Base-by-base conservation (phyloP, 2,888 invertebrate species). In the Argyresthia albistria region DNA sequence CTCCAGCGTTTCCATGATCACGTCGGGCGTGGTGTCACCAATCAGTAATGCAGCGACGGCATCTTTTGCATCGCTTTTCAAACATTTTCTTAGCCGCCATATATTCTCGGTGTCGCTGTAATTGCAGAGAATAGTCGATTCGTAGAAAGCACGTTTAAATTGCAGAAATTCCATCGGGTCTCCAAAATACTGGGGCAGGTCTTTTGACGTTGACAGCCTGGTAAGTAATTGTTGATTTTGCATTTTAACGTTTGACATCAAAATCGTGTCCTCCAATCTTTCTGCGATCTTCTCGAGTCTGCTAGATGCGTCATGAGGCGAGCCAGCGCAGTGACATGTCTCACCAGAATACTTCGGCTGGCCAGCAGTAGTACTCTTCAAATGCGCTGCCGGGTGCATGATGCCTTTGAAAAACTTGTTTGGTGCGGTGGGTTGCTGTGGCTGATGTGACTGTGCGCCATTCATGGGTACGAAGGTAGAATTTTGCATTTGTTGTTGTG, bases 91-190 rank as follows among this genome's bases (percentile, higher is more conserved):
- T 25, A 63, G 16, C 0, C 64, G 45, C 60, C 61, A 61, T 7
- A 62, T 6, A 35, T 62, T 64, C 53, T 64, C 63, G 10, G 52
- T 54, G n/a, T 56, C 53, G 8, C 50, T 61, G 12, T 59, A 62
- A 4, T 53, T 52, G 43, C 61, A 61, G 11, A 61, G 25, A 11
- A 53, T 6, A 1, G 63, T 58, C 0, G 61, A 61, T 35, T 63
- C 62, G 1, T 58, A 49, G 36, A 54, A 65, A 0, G 63, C 60
- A 15, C 58, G 53, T 47, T 57, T 63, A 25, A 63, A 61, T 3
- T 52, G 56, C 4, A 64, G 52, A 60, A 63, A 64, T 3, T 65
- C 61, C 56, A 63, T 42, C 0, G 59, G 61, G 48, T 63, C 61
- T 7, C 63, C 61, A 9, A 15, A 58, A 37, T 58, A 61, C 2